A percentile compares a stretch with the other conserved stretches of the same genome.
Conservation (phyloP, 2,797 vertebrate genomes). For the Tokudaia tokunoshimensis region DNA sequence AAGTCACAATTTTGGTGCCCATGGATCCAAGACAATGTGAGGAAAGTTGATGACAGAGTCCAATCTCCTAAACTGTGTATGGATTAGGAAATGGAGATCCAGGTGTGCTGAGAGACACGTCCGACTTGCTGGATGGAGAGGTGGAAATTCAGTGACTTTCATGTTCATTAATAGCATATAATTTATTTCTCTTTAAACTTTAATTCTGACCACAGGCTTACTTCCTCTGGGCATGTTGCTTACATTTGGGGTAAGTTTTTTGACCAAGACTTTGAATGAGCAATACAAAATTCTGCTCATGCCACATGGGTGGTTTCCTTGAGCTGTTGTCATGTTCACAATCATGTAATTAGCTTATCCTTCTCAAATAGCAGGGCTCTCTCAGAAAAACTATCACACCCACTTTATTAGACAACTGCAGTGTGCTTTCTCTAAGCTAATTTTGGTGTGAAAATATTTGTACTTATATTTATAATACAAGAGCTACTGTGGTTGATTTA, state of each 20-base stretch:
- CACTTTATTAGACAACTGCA: not conserved
- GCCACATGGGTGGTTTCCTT: not conserved
- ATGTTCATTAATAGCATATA: constrained; percentile 9
- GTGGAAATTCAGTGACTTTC: constrained; percentile 15
- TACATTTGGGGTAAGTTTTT: not conserved
- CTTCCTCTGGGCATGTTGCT: constrained; percentile 47
- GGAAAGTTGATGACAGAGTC: not conserved
- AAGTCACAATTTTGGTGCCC: not conserved
- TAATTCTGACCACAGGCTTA: constrained; percentile 38
- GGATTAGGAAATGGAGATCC: constrained; percentile 3
- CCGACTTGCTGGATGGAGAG: not conserved
- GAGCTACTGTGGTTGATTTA: not conserved
- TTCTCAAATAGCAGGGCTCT: not conserved
- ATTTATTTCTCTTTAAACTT: constrained; percentile 61
- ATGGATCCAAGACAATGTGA: not conserved
- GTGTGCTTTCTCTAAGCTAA: not conserved
- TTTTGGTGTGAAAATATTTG: not conserved
- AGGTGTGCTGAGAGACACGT: not conserved
- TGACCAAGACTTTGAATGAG: not conserved
- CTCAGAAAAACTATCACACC: not conserved
- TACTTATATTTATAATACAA: not conserved
- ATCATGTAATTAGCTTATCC: not conserved
- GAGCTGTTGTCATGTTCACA: not conserved
- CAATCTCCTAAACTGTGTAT: not conserved
- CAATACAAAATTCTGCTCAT: not conserved